Conservation (phyloP, 2,797 vertebrate genomes). For the Gobio occitaniae region DNA sequence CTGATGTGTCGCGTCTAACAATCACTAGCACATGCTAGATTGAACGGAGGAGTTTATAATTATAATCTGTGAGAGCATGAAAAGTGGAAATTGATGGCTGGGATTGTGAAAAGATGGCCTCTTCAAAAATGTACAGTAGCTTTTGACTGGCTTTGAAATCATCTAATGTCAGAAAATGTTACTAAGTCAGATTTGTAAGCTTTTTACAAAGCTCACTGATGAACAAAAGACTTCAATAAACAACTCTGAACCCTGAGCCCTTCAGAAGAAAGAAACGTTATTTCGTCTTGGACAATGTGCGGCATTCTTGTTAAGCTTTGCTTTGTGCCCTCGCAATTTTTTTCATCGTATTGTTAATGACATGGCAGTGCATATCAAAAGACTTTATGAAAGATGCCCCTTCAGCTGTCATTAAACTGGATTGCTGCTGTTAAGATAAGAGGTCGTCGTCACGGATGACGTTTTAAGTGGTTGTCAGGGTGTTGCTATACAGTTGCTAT, state of each 20-base stretch:
- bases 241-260: conserved; percentile 16
- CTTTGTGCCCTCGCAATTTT: background rate
- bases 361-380: background rate
- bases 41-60: conserved; percentile 40
- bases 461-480: no score
- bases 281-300: background rate
- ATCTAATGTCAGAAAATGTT: conserved; percentile 16
- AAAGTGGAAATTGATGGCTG: conserved; percentile 30
- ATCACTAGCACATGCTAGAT: conserved; percentile 35
- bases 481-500: background rate
- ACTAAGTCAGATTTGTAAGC: background rate
- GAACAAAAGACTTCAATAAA: conserved; percentile 30
- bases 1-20: conserved; percentile 12
- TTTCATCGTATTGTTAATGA: background rate
- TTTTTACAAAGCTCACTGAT: conserved; percentile 1
- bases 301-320: background rate
- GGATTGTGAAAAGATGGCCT: conserved; percentile 31
- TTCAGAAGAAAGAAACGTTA: background rate
- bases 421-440: background rate
- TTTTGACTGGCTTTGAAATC: conserved; percentile 32
- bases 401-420: background rate
- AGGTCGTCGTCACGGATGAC: background rate
- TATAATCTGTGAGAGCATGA: conserved; percentile 47
- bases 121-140: conserved; percentile 10
- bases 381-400: background rate